A percentile compares a stretch with the other conserved stretches of the same genome.
Evolutionary conservation across 37 sponge, comb jelly and placozoan species (phyloP).

Genomic region (Bolinopsis microptera): DNA sequence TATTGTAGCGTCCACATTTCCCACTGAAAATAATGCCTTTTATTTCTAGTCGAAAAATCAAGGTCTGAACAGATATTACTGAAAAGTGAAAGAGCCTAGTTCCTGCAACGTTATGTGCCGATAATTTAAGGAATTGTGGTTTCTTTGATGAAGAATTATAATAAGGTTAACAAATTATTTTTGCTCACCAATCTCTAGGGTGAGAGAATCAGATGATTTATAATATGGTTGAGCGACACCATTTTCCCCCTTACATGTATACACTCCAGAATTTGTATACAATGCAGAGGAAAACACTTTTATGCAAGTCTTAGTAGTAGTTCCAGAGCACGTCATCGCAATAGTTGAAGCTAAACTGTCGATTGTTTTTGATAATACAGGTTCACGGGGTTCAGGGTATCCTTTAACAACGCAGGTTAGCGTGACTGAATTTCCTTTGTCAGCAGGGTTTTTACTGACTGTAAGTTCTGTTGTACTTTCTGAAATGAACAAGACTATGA

Average conservation of each 20-base stretch:
- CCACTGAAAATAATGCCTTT: too few species aligned
- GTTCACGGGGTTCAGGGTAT: background rate
- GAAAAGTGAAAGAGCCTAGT: too few species aligned
- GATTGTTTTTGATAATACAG: background rate
- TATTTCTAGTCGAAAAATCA: too few species aligned
- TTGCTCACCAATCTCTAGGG: background rate
- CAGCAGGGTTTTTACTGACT: background rate
- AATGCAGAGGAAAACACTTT: background rate
- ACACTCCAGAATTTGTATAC: background rate
- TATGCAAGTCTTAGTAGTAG: background rate
- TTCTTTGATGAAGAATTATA: too few species aligned
- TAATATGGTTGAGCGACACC: background rate
- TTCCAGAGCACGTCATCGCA: background rate
- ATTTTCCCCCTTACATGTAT: background rate
- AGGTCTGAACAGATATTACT: too few species aligned
- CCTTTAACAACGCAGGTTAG: background rate
- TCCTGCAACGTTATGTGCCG: too few species aligned
- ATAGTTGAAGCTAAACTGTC: background rate
- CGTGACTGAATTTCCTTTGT: background rate
- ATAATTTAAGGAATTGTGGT: too few species aligned
- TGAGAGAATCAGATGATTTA: background rate
- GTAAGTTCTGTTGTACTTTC: conserved; percentile 14
- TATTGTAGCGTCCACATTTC: background rate
- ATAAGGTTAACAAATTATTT: too few species aligned
- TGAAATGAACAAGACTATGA: too few species aligned